Conservation (phyloP, 2,797 vertebrate genomes). For the Myoxocephalus aenaeus region DNA sequence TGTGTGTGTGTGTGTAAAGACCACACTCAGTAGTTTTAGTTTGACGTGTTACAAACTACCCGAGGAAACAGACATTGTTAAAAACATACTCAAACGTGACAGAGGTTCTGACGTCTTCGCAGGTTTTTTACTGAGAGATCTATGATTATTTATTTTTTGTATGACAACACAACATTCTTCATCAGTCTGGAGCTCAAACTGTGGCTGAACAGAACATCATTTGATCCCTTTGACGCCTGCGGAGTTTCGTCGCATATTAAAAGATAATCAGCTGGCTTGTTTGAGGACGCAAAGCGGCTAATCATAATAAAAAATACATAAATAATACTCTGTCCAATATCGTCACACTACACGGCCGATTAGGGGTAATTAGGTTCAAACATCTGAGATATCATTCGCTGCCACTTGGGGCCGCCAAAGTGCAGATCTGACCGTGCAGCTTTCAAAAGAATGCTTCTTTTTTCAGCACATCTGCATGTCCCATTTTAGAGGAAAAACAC, state of each 20-base stretch:
- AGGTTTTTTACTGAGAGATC: conserved; percentile 1
- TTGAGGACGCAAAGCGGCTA: neutral
- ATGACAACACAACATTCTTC: neutral
- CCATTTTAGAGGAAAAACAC: conserved; percentile 28
- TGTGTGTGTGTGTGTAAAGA: neutral
- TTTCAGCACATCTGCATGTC: conserved; percentile 36
- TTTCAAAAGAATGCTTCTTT: conserved; percentile 3
- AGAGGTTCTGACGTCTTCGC: conserved; percentile 4
- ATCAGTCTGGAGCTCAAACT: neutral
- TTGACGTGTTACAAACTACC: conserved; percentile 57
- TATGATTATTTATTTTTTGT: neutral
- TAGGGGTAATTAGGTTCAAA: neutral
- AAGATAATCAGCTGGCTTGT: neutral
- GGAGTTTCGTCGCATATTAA: neutral
- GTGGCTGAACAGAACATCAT: neutral
- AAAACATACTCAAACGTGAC: conserved; percentile 30
- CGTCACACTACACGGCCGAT: neutral
- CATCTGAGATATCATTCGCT: neutral
- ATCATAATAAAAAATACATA: neutral
- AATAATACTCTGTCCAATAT: neutral
- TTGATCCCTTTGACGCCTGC: neutral
- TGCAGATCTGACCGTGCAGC: conserved; percentile 18
- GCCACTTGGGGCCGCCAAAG: conserved; percentile 67
- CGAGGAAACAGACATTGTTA: conserved; percentile 31
- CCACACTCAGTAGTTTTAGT: conserved; percentile 46